These are phyloP conservation scores for Chlamydotis undulata DNA, from an alignment of 2,113 vertebrate species.

Conservation along the genomic window DNA sequence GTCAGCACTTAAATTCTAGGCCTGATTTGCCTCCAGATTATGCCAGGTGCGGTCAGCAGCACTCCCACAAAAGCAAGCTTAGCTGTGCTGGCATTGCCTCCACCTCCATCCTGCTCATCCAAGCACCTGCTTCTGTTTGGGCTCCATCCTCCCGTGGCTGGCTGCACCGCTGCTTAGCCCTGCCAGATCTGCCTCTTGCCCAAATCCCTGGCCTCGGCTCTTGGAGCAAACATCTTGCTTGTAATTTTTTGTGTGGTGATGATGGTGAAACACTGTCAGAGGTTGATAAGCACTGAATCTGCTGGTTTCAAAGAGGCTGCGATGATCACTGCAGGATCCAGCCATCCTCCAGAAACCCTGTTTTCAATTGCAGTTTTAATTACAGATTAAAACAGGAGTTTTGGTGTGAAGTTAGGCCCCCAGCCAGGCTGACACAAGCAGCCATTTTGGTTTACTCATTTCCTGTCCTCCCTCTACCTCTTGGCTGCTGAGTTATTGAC, in stretches of 20 bases:
- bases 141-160: background rate
- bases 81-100: background rate
- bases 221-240: background rate
- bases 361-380: background rate
- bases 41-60: background rate
- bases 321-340: background rate
- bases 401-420: background rate
- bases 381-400: background rate
- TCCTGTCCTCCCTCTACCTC: background rate
- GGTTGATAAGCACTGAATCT: background rate
- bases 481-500: background rate
- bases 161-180: background rate
- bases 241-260: background rate
- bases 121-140: background rate
- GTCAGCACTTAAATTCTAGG: accelerated
- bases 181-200: background rate
- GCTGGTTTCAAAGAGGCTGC: background rate
- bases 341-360: background rate
- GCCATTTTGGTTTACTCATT: background rate
- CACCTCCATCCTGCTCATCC: background rate
- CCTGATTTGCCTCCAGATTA: background rate
- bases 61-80: background rate
- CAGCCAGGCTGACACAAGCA: background rate
- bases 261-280: background rate
- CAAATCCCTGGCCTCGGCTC: background rate